A percentile compares a stretch with the other conserved stretches of the same genome.
Evolutionary conservation across 2,113 vertebrate species (phyloP).

Genomic region (Uropsilus gracilis): DNA sequence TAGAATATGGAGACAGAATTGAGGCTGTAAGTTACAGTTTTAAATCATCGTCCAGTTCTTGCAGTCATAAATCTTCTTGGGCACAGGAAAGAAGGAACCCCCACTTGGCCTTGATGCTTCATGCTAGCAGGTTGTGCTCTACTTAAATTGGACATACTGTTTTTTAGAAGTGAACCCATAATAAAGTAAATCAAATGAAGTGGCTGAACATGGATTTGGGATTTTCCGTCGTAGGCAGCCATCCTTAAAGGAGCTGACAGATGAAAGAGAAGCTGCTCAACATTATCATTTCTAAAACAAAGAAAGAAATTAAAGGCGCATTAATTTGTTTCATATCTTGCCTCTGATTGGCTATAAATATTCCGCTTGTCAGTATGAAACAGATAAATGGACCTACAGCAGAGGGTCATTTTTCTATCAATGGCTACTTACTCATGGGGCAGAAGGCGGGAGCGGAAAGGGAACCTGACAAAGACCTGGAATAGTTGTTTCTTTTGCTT

Average conservation of each 20-base stretch:
- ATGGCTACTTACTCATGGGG: not conserved
- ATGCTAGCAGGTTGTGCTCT: not conserved
- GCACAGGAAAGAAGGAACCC: not conserved
- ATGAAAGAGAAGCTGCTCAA: conserved; percentile 45
- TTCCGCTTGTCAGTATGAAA: conserved; percentile 41
- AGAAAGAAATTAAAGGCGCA: conserved; percentile 32
- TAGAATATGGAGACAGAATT: conserved; percentile 16
- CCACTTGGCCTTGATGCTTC: not conserved
- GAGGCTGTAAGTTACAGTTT: not conserved
- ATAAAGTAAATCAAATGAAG: conserved; percentile 48
- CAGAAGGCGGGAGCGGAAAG: not conserved
- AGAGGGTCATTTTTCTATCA: conserved; percentile 14
- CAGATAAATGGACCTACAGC: conserved; percentile 22
- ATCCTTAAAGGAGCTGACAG: conserved; percentile 13
- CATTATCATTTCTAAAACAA: conserved; percentile 53
- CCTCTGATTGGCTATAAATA: conserved; percentile 39
- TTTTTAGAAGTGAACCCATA: conserved; percentile 32
- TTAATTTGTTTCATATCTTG: conserved; percentile 38
- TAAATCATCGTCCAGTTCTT: not conserved
- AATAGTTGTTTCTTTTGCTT: conserved; percentile 45
- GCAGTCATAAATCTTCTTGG: not conserved
- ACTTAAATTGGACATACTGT: not conserved
- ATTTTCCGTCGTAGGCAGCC: conserved; percentile 35
- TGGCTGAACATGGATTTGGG: conserved; percentile 16
- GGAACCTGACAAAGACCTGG: not conserved